phyloP scores from a whole-genome alignment of 2,113 vertebrate genomes.

The Sus scrofa region DNA sequence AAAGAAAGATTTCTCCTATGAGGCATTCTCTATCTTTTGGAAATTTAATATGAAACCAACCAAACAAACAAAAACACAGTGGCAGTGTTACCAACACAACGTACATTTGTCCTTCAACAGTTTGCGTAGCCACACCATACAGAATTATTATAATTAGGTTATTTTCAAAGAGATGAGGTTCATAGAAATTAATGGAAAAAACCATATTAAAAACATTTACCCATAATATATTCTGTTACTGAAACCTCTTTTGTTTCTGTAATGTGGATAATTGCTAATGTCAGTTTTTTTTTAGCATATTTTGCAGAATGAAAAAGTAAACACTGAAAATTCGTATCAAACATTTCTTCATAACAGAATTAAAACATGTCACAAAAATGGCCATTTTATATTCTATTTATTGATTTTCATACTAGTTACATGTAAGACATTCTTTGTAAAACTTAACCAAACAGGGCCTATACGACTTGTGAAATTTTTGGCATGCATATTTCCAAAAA shows the following conservation, averaged over 20 bases:
- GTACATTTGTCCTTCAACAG: slow-evolving; percentile 46
- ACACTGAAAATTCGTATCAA: not conserved
- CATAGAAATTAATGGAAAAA: slow-evolving; percentile 25
- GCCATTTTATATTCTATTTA: not conserved
- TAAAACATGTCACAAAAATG: not conserved
- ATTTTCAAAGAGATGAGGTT: slow-evolving; percentile 51
- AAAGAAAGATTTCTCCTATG: slow-evolving; percentile 19
- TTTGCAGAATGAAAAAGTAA: slow-evolving; percentile 41
- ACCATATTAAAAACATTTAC: not conserved
- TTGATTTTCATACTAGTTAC: not conserved
- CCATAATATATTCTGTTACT: not conserved
- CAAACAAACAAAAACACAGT: slow-evolving; percentile 30
- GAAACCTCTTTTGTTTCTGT: not conserved
- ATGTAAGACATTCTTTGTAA: not conserved
- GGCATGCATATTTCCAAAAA: not conserved
- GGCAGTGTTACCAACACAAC: slow-evolving; percentile 9
- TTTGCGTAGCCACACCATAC: not conserved
- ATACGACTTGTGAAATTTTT: not conserved
- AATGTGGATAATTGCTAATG: not conserved
- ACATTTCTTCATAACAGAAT: not conserved
- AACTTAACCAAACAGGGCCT: not conserved
- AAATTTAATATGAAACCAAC: not conserved
- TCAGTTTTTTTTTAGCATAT: not conserved
- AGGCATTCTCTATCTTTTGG: not conserved
- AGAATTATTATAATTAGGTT: slow-evolving; percentile 1